These are phyloP conservation scores for Drosophila antonietae DNA, from an alignment of 2,888 invertebrate species.

Conservation along the genomic window DNA sequence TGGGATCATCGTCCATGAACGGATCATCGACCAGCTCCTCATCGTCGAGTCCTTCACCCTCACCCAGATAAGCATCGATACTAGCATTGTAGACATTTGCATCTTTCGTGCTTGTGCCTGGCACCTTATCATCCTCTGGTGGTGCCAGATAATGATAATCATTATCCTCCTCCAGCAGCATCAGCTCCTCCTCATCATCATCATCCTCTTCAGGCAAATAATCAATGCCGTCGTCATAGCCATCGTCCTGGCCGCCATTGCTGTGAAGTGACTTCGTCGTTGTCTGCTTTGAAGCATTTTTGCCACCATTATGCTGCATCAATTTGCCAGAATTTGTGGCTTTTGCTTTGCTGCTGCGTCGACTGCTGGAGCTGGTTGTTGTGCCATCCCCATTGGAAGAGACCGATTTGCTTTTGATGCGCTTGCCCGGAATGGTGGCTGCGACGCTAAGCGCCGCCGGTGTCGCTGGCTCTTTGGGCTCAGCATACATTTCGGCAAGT, in stretches of 20 bases:
- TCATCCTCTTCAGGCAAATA: constrained; percentile 55
- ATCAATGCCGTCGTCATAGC: constrained; percentile 46
- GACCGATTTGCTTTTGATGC: constrained; percentile 67
- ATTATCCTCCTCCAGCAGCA: constrained; percentile 65
- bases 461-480: constrained; percentile 33
- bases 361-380: constrained; percentile 39
- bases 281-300: neutral
- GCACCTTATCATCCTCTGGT: constrained; percentile 56
- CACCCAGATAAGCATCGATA: constrained; percentile 72
- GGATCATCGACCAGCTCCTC: constrained; percentile 76
- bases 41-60: constrained; percentile 66
- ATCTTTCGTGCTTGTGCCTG: constrained; percentile 19
- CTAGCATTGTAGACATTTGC: constrained; percentile 62
- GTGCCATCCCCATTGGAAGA: constrained; percentile 62
- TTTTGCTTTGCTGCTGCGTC: constrained; percentile 68
- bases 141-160: constrained; percentile 77
- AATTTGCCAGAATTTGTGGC: constrained; percentile 36
- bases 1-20: constrained; percentile 92
- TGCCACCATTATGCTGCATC: constrained; percentile 36
- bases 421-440: constrained; percentile 36
- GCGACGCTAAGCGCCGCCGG: neutral
- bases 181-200: constrained; percentile 55
- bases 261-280: constrained; percentile 7
- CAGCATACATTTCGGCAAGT: constrained; percentile 83
- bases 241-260: constrained; percentile 32